These are phyloP conservation scores for Spisula subtruncata DNA, from an alignment of 2,888 invertebrate species.

Conservation along the genomic window DNA sequence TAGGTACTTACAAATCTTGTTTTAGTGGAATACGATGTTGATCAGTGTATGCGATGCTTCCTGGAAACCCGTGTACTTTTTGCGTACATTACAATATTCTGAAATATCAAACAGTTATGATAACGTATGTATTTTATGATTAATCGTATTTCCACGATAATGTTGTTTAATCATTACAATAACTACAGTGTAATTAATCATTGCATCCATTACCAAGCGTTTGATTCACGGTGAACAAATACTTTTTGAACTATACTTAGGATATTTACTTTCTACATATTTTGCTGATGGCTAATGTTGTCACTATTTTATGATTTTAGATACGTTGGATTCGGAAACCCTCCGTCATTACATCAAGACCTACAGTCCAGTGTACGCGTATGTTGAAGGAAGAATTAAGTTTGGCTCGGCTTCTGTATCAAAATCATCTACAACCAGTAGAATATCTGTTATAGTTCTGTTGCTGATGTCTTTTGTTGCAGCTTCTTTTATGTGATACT, in stretches of 20 bases:
- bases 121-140: not conserved
- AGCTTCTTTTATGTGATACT: too few relatives aligned
- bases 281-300: not conserved
- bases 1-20: too few relatives aligned
- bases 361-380: constrained; percentile 45
- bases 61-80: too few relatives aligned
- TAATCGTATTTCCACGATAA: not conserved
- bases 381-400: constrained; percentile 42
- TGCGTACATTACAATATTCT: too few relatives aligned
- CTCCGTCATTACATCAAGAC: constrained; percentile 40
- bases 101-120: too few relatives aligned
- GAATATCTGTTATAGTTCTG: not conserved
- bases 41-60: too few relatives aligned
- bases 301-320: constrained; percentile 29
- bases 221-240: not conserved
- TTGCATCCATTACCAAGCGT: not conserved
- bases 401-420: not conserved
- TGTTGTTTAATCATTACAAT: not conserved
- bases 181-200: not conserved
- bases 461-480: not conserved
- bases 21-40: too few relatives aligned
- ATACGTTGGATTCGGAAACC: constrained; percentile 42
- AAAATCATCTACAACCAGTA: not conserved
- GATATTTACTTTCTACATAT: not conserved
- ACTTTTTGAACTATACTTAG: not conserved